phyloP scores from a whole-genome alignment of 2,888 invertebrate species.

The Chouioia cunea region DNA sequence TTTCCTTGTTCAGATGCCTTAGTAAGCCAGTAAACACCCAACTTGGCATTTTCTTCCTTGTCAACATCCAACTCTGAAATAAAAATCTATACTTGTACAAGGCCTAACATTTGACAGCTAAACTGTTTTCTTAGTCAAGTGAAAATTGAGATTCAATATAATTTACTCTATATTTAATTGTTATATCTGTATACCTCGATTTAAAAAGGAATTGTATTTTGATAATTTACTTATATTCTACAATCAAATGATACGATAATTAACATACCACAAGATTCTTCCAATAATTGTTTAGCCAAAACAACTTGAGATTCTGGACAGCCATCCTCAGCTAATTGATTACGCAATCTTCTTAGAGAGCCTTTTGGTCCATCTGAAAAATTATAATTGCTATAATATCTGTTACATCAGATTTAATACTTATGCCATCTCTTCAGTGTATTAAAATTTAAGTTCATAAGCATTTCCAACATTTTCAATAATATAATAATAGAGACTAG shows the following conservation, averaged over 20 bases:
- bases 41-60: constrained; percentile 81
- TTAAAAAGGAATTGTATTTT: constrained; percentile 2
- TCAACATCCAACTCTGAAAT: constrained; percentile 75
- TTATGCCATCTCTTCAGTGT: too few species aligned
- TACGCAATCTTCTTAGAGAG: constrained; percentile 75
- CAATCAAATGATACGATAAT: neutral
- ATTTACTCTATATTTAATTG: constrained; percentile 7
- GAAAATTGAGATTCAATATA: neutral
- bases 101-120: neutral
- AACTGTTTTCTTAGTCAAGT: constrained; percentile 1
- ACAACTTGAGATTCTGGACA: constrained; percentile 91
- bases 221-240: constrained; percentile 12
- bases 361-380: constrained; percentile 76
- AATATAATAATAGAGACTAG: too few species aligned
- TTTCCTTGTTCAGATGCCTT: constrained; percentile 94
- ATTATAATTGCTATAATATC: neutral
- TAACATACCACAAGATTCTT: constrained; percentile 80
- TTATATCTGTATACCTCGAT: too few species aligned
- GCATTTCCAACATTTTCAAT: too few species aligned
- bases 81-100: constrained; percentile 6
- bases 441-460: neutral
- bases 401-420: too few species aligned
- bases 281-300: constrained; percentile 85
- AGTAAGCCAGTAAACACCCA: constrained; percentile 92
- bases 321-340: constrained; percentile 87